phyloP scores from a whole-genome alignment of 2,797 vertebrate genomes.

The Chiloscyllium punctatum region DNA sequence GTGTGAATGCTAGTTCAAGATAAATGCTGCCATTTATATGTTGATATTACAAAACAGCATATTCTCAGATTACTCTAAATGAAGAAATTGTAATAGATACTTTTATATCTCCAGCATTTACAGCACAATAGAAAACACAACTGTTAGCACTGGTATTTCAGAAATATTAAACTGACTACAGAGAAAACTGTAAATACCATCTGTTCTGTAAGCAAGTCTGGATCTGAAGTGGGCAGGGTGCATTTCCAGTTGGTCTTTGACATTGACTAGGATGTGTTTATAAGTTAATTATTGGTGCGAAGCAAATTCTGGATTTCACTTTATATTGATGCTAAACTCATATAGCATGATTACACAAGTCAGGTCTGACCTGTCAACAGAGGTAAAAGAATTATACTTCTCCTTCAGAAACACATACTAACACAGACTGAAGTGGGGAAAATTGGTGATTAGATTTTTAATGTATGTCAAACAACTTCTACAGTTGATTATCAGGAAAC shows the following conservation, averaged over 20 bases:
- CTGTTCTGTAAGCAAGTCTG: neutral
- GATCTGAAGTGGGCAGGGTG: neutral
- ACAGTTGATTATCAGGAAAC: neutral
- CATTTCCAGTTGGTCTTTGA: neutral
- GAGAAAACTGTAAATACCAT: neutral
- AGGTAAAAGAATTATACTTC: neutral
- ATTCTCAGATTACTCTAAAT: neutral
- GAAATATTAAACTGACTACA: neutral
- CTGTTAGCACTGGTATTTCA: neutral
- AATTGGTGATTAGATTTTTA: slow-evolving; percentile 14
- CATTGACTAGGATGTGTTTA: neutral
- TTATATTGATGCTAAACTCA: neutral
- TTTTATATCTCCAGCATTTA: neutral
- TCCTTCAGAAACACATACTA: neutral
- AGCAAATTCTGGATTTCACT: neutral
- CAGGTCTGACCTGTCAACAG: neutral
- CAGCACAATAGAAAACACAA: neutral
- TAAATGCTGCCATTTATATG: neutral
- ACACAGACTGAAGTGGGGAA: neutral
- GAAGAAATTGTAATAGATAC: neutral
- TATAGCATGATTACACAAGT: neutral
- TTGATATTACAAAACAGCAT: neutral
- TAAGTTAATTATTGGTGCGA: neutral
- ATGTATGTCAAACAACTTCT: neutral
- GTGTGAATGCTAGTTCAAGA: neutral